Evolutionary conservation across 2,797 vertebrate genomes (phyloP).

Genomic region (Echeneis naucrates): DNA sequence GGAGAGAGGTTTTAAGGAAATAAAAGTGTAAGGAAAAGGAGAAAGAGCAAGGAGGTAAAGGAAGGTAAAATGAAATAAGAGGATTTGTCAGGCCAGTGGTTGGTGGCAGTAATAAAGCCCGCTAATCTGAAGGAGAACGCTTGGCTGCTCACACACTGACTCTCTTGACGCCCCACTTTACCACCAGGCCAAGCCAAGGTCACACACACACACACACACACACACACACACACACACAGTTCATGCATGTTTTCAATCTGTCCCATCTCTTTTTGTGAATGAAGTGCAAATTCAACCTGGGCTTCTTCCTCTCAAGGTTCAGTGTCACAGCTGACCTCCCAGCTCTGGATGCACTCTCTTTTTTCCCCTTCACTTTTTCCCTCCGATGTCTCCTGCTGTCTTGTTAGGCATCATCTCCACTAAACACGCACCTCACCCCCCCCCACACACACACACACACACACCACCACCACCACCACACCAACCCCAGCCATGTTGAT

Average conservation of each 20-base stretch:
- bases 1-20: constrained; percentile 50
- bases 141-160: constrained; percentile 84
- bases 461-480: no score
- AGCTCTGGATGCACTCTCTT: not conserved
- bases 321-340: constrained; percentile 35
- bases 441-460: no score
- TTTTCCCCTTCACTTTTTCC: constrained; percentile 9
- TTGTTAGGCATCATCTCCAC: constrained; percentile 52
- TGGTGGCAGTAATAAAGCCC: constrained; percentile 90
- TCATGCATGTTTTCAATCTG: constrained; percentile 18
- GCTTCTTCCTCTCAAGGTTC: constrained; percentile 19
- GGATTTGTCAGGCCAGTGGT: constrained; percentile 88
- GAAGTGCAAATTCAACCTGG: constrained; percentile 15
- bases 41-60: constrained; percentile 59
- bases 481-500: constrained; percentile 73
- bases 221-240: constrained; percentile 30
- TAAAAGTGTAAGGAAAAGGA: constrained; percentile 64
- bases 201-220: constrained; percentile 74
- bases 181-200: constrained; percentile 86
- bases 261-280: constrained; percentile 17
- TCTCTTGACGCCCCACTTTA: constrained; percentile 85
- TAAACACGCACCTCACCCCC: constrained; percentile 36
- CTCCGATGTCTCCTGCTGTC: constrained; percentile 42
- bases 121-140: constrained; percentile 89
- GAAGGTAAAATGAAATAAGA: constrained; percentile 86